Conservation (phyloP, 2,888 invertebrate species). For the Tubulanus polymorphus region DNA sequence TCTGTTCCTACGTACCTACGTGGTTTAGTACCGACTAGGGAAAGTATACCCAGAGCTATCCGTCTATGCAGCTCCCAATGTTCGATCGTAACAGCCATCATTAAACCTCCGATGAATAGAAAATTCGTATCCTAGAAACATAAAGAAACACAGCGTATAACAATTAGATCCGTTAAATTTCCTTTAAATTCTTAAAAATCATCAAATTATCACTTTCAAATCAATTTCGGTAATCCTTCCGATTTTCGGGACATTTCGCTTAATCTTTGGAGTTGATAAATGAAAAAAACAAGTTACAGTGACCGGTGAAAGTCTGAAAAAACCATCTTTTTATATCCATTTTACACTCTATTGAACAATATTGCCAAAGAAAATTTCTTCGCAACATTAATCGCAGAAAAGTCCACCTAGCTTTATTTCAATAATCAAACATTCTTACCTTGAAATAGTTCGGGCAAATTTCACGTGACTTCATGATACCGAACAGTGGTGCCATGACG, state of each 20-base stretch:
- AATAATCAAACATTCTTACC: too few species aligned
- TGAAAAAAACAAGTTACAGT: background rate
- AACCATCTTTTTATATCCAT: too few species aligned
- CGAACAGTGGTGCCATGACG: constrained; percentile 41
- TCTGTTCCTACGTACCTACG: too few species aligned
- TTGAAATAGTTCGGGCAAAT: constrained; percentile 38
- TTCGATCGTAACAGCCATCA: constrained; percentile 86
- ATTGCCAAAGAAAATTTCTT: background rate
- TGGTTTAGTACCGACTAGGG: constrained; percentile 56
- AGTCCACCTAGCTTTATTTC: background rate
- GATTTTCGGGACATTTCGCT: too few species aligned
- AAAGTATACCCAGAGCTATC: constrained; percentile 77
- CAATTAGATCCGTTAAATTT: too few species aligned
- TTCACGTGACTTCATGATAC: constrained; percentile 34
- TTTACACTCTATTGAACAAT: too few species aligned
- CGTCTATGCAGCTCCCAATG: constrained; percentile 82
- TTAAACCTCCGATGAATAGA: constrained; percentile 67
- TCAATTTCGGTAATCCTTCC: too few species aligned
- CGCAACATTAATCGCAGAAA: background rate
- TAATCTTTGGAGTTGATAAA: too few species aligned
- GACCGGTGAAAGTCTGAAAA: too few species aligned
- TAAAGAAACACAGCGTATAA: background rate
- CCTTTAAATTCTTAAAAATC: too few species aligned
- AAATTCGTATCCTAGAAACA: constrained; percentile 43
- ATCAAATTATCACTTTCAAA: too few species aligned